Percentiles rank a stretch among this genome's conserved stretches.
Conservation (phyloP, 2,113 vertebrate species). For the Opisthocomus hoazin region DNA sequence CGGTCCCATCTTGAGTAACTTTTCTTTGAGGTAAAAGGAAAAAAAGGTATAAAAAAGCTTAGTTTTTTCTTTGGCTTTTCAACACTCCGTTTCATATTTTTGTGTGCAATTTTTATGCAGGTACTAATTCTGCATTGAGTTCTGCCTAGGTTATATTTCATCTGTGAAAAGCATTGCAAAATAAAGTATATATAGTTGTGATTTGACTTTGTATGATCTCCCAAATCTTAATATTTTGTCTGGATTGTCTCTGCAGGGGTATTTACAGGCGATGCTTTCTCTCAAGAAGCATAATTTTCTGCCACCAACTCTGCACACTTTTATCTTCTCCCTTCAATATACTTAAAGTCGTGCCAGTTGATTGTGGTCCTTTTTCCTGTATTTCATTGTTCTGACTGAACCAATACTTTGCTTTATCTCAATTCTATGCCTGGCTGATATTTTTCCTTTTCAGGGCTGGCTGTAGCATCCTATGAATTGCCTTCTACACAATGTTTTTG, state of each 20-base stretch:
- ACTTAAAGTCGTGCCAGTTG: not conserved
- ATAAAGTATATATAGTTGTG: not conserved
- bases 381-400: conserved; percentile 2
- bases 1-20: not conserved
- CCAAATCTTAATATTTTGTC: not conserved
- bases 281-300: not conserved
- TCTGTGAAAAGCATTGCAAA: not conserved
- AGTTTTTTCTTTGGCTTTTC: not conserved
- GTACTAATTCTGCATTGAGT: not conserved
- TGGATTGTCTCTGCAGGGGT: not conserved
- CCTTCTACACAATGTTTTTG: not conserved
- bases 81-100: not conserved
- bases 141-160: not conserved
- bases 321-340: not conserved
- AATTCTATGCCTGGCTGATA: not conserved
- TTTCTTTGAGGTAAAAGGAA: not conserved
- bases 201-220: not conserved
- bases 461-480: not conserved
- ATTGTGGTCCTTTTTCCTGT: not conserved
- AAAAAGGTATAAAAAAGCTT: not conserved
- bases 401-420: conserved; percentile 18
- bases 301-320: not conserved
- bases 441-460: conserved; percentile 3
- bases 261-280: not conserved
- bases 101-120: not conserved